These are phyloP conservation scores for Psophia crepitans DNA, from an alignment of 2,113 vertebrate genomes.

Conservation along the genomic window DNA sequence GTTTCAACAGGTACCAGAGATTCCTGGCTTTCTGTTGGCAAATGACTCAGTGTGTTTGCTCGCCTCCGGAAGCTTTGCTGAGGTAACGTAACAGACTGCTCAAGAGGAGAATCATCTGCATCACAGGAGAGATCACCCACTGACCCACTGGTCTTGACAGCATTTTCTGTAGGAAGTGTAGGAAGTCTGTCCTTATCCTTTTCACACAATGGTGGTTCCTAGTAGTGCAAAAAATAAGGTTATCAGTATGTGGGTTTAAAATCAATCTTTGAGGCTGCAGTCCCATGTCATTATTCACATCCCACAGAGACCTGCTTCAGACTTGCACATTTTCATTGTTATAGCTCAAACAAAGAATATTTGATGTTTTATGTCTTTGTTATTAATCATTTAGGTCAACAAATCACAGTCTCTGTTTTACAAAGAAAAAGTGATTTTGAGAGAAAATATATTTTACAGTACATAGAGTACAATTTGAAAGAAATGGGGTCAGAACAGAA, in stretches of 20 bases:
- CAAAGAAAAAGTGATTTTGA: background rate
- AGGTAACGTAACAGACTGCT: slow-evolving; percentile 38
- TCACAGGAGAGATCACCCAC: slow-evolving; percentile 78
- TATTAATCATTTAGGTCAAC: background rate
- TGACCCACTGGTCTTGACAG: slow-evolving; percentile 79
- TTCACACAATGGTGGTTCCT: slow-evolving; percentile 59
- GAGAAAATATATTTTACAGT: background rate
- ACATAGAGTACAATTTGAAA: background rate
- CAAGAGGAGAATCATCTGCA: slow-evolving; percentile 23
- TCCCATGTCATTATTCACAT: background rate
- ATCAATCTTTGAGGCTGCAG: background rate
- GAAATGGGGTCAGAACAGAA: background rate
- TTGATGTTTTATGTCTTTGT: background rate
- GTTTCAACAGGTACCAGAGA: slow-evolving; percentile 59
- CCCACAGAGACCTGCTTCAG: background rate
- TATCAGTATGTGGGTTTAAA: background rate
- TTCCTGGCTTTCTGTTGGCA: slow-evolving; percentile 72
- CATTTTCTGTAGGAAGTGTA: background rate
- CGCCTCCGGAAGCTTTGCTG: slow-evolving; percentile 82
- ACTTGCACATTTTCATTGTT: background rate
- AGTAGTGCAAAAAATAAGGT: background rate
- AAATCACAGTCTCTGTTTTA: background rate
- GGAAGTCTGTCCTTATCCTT: slow-evolving; percentile 38
- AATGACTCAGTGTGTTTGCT: slow-evolving; percentile 88
- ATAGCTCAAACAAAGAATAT: background rate